Percentiles rank a stretch among this genome's conserved stretches.
phyloP scores from a whole-genome alignment of 37 sponge, comb jelly and placozoan species.

The Oscarella lobularis region DNA sequence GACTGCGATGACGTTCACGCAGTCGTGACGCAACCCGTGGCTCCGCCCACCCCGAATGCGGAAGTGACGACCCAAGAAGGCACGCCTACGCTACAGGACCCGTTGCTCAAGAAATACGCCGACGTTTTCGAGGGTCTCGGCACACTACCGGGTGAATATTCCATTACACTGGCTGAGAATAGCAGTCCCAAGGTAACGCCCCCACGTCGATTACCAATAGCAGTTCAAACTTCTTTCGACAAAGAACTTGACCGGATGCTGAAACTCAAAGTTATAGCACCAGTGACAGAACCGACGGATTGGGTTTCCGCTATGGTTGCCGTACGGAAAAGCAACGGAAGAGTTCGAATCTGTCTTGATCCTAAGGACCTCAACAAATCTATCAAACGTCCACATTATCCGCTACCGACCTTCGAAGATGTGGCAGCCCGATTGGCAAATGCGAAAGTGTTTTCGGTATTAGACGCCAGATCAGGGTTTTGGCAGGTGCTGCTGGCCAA shows the following conservation, averaged over 20 bases:
- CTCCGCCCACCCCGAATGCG: no score
- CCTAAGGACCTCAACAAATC: slow-evolving; percentile 26
- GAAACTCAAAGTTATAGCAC: slow-evolving; percentile 8
- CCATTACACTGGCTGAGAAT: slow-evolving; percentile 23
- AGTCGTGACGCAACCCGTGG: neutral
- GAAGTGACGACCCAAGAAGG: neutral
- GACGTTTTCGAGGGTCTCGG: slow-evolving; percentile 14
- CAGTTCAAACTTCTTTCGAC: slow-evolving; percentile 20
- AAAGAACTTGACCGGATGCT: slow-evolving; percentile 24
- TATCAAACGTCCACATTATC: slow-evolving; percentile 10
- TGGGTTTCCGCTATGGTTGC: slow-evolving; percentile 26
- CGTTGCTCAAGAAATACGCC: neutral
- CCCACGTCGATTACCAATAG: slow-evolving; percentile 25
- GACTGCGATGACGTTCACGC: neutral
- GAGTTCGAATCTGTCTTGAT: slow-evolving; percentile 25
- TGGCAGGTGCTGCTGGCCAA: slow-evolving; percentile 31
- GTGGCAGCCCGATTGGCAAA: slow-evolving; percentile 15
- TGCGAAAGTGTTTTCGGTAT: slow-evolving; percentile 21
- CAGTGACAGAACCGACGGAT: slow-evolving; percentile 22
- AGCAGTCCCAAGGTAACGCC: slow-evolving; percentile 17
- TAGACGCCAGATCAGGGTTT: slow-evolving; percentile 28
- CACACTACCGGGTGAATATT: slow-evolving; percentile 7
- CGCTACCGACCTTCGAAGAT: slow-evolving; percentile 26
- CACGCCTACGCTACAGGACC: neutral
- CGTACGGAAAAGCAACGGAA: slow-evolving; percentile 1